Conservation (phyloP, 2,797 vertebrate species). For the Centropyge bicolor region DNA sequence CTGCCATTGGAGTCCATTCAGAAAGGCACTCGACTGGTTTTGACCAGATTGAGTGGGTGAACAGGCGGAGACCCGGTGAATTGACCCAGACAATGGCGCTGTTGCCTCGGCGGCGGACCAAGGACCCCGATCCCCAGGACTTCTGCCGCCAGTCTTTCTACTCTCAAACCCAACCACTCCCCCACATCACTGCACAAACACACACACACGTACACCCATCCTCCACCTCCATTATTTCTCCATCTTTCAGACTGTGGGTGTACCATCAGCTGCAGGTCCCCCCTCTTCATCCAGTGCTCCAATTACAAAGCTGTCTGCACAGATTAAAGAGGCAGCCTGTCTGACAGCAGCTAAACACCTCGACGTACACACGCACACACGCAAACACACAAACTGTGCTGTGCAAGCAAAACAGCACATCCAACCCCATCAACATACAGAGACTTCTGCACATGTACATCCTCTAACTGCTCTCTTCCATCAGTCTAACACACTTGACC, state of each 20-base stretch:
- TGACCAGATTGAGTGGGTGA: constrained; percentile 68
- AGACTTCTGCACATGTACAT: constrained; percentile 33
- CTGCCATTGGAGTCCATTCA: constrained; percentile 70
- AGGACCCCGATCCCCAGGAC: constrained; percentile 28
- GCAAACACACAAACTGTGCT: constrained; percentile 27
- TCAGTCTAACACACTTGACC: constrained; percentile 40
- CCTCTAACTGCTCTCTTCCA: constrained; percentile 26
- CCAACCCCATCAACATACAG: constrained; percentile 42
- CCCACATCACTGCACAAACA: not conserved
- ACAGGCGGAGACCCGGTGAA: constrained; percentile 62
- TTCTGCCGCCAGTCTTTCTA: constrained; percentile 38
- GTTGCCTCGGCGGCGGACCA: constrained; percentile 60
- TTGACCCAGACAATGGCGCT: constrained; percentile 70
- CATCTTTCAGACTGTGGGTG: constrained; percentile 58
- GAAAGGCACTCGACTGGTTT: constrained; percentile 70
- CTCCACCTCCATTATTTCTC: constrained; percentile 69
- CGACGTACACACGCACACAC: constrained; percentile 20
- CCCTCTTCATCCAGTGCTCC: constrained; percentile 52
- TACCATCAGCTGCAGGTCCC: constrained; percentile 45
- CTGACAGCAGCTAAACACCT: constrained; percentile 70
- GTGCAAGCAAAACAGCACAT: constrained; percentile 39
- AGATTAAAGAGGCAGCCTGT: constrained; percentile 75
- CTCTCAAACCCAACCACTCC: constrained; percentile 9
- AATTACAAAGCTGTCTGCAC: constrained; percentile 80
- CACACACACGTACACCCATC: constrained; percentile 33